A percentile compares a stretch with the other conserved stretches of the same genome.
These are phyloP conservation scores for Styela clava DNA, from an alignment of 23 tunicate genomes.

Conservation along the genomic window DNA sequence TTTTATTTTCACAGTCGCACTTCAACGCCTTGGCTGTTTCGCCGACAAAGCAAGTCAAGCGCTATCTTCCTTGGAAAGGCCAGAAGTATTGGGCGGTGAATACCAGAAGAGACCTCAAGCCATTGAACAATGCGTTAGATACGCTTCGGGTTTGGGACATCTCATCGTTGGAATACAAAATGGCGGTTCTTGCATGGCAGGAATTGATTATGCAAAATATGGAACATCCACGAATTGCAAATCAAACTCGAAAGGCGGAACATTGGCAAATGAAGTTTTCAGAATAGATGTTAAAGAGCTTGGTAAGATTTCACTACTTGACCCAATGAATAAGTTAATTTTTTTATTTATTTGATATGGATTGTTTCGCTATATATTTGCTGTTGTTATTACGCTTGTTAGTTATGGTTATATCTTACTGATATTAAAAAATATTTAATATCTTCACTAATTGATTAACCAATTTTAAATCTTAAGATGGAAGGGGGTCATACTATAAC, in stretches of 20 bases:
- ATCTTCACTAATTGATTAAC: too few relatives aligned
- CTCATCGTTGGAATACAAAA: neutral
- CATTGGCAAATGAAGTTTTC: neutral
- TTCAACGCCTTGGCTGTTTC: constrained; percentile 9
- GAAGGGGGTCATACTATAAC: too few relatives aligned
- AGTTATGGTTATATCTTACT: too few relatives aligned
- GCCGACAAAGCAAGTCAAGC: constrained; percentile 7
- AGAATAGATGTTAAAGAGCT: neutral
- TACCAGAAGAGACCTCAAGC: neutral
- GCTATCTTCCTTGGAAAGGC: neutral
- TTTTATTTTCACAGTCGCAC: neutral
- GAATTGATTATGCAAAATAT: neutral
- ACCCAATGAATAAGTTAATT: too few relatives aligned
- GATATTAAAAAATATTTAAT: too few relatives aligned
- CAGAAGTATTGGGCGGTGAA: neutral
- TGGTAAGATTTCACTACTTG: too few relatives aligned
- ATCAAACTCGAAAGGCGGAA: neutral
- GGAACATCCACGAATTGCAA: neutral
- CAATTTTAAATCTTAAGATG: too few relatives aligned
- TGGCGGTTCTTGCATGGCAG: neutral
- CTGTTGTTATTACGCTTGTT: too few relatives aligned
- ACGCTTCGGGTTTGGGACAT: neutral
- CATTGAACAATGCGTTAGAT: neutral
- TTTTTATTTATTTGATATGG: too few relatives aligned
- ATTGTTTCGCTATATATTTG: neutral